These are phyloP conservation scores for Epistrophe eligans DNA, from an alignment of 2,888 invertebrate species.

Conservation along the genomic window DNA sequence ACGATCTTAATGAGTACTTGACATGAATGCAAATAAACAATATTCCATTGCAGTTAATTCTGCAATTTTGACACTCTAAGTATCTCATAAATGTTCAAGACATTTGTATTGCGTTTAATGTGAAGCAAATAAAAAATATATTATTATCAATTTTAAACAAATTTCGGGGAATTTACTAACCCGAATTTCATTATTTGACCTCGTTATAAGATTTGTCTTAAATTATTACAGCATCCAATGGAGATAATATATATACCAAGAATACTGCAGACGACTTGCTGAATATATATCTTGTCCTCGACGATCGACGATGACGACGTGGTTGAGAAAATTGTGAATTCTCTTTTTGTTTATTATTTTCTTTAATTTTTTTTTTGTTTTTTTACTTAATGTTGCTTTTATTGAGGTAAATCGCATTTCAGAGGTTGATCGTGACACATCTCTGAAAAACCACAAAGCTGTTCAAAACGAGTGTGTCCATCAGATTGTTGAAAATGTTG, in stretches of 20 bases:
- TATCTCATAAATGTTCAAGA: conserved; percentile 56
- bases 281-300: conserved; percentile 57
- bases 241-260: not conserved
- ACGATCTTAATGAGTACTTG: conserved; percentile 12
- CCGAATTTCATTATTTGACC: conserved; percentile 47
- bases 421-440: conserved; percentile 70
- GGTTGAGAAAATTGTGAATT: conserved; percentile 51
- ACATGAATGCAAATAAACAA: not conserved
- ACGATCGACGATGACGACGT: not conserved
- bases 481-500: conserved; percentile 47
- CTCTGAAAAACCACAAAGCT: conserved; percentile 64
- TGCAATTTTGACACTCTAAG: conserved; percentile 39
- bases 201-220: conserved; percentile 39
- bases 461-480: conserved; percentile 59
- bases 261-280: not conserved
- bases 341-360: not conserved
- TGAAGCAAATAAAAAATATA: not conserved
- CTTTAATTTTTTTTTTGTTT: not conserved
- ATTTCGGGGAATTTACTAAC: conserved; percentile 36
- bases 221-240: conserved; percentile 61
- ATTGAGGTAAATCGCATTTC: conserved; percentile 42
- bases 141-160: conserved; percentile 19
- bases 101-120: no score
- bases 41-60: not conserved
- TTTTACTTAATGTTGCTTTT: conserved; percentile 6